Evolutionary conservation across 2,797 vertebrate genomes (phyloP).

Genomic region (Melanitta fusca): DNA sequence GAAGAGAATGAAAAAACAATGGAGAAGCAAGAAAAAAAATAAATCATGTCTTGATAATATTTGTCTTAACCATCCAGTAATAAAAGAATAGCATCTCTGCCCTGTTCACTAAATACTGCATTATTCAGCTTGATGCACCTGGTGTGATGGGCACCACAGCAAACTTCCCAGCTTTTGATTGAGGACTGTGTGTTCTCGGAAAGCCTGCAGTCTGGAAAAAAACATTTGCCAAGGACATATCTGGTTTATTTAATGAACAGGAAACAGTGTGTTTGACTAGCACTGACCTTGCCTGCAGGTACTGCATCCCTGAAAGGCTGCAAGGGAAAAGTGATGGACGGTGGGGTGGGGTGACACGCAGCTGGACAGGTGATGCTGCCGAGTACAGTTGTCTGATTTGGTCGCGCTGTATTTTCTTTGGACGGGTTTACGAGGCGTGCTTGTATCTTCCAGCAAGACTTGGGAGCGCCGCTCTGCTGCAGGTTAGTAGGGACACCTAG

Average conservation of each 20-base stretch:
- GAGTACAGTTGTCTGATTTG: neutral
- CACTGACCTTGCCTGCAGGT: neutral
- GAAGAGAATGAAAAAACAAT: neutral
- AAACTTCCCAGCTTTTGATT: neutral
- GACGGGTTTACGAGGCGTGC: slow-evolving; percentile 6
- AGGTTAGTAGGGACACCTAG: slow-evolving; percentile 54
- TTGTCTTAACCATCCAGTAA: neutral
- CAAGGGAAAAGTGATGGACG: neutral
- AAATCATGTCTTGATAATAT: neutral
- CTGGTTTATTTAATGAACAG: neutral
- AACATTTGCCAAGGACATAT: neutral
- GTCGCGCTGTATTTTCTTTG: neutral
- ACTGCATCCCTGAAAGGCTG: neutral
- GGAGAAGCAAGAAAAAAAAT: neutral
- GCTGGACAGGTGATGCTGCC: neutral
- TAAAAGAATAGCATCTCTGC: neutral
- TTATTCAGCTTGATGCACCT: neutral
- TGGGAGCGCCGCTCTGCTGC: fast-evolving
- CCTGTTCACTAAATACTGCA: neutral
- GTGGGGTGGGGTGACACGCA: neutral
- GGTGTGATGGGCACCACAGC: neutral
- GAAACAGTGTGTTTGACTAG: neutral
- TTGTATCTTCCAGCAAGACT: neutral
- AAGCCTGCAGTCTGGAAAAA: neutral
- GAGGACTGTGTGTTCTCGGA: neutral